phyloP scores from a whole-genome alignment of 2,797 vertebrate genomes.

The Pyrocephalus nanus region DNA sequence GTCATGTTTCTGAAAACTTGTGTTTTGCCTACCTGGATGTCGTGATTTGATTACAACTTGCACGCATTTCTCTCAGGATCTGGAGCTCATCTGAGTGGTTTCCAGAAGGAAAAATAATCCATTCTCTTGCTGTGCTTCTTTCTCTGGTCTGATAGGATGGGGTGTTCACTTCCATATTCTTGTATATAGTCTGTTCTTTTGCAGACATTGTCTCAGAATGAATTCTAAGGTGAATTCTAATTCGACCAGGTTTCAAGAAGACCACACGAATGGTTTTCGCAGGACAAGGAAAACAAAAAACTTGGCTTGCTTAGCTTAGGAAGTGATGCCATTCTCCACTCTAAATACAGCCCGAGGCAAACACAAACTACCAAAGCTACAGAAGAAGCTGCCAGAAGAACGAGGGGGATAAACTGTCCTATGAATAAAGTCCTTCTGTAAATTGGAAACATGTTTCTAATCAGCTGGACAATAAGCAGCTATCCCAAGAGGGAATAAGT shows the following conservation, averaged over 20 bases:
- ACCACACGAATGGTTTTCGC: neutral
- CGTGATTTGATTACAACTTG: neutral
- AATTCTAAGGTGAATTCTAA: neutral
- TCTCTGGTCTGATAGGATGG: neutral
- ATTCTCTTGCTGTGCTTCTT: neutral
- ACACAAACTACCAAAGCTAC: neutral
- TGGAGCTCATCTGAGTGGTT: neutral
- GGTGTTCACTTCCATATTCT: neutral
- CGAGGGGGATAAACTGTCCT: neutral
- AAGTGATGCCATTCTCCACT: neutral
- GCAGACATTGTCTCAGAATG: neutral
- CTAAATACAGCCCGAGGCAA: neutral
- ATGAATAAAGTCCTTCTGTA: neutral
- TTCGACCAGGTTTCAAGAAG: neutral
- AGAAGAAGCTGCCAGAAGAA: neutral
- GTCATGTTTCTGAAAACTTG: neutral
- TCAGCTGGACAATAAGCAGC: neutral
- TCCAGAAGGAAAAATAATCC: neutral
- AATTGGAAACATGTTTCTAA: neutral
- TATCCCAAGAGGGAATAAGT: neutral
- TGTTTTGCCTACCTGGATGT: neutral
- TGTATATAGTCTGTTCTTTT: neutral
- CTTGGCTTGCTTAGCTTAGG: slow-evolving; percentile 1
- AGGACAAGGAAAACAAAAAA: neutral
- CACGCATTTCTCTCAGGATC: neutral